phyloP scores from a whole-genome alignment of 2,888 invertebrate genomes.

The Cryptus armator region DNA sequence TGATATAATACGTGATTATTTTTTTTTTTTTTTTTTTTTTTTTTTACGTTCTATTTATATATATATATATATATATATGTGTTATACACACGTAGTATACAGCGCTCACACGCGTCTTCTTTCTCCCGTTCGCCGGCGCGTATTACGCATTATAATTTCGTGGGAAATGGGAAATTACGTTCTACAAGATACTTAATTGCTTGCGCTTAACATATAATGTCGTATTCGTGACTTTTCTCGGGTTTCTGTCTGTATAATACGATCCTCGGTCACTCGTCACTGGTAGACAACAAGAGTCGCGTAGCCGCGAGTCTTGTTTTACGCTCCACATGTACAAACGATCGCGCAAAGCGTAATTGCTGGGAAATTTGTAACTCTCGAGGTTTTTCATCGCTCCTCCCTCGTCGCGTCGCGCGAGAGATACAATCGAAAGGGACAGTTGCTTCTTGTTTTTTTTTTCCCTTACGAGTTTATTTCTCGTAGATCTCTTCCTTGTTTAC shows the following conservation, averaged over 20 bases:
- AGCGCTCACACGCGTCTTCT: slow-evolving; percentile 7
- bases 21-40: slow-evolving; percentile 13
- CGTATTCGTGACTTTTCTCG: slow-evolving; percentile 52
- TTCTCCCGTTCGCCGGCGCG: slow-evolving; percentile 27
- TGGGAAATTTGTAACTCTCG: slow-evolving; percentile 68
- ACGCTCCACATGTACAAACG: slow-evolving; percentile 13
- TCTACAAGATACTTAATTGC: slow-evolving; percentile 67
- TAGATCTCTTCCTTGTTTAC: slow-evolving; percentile 55
- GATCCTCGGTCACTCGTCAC: slow-evolving; percentile 14
- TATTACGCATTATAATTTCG: slow-evolving; percentile 73
- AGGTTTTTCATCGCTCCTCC: slow-evolving; percentile 28
- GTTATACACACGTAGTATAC: slow-evolving; percentile 1
- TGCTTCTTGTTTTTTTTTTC: slow-evolving; percentile 26
- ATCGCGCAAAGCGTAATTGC: slow-evolving; percentile 66
- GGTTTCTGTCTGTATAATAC: slow-evolving; percentile 9
- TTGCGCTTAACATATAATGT: slow-evolving; percentile 71
- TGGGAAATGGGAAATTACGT: slow-evolving; percentile 74
- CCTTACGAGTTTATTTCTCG: slow-evolving; percentile 12
- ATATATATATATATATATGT: neutral
- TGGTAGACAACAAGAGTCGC: slow-evolving; percentile 1
- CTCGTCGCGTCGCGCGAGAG: slow-evolving; percentile 26
- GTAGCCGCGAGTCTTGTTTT: neutral
- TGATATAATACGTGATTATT: slow-evolving; percentile 37
- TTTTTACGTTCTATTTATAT: neutral
- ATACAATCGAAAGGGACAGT: slow-evolving; percentile 68